A percentile compares a stretch with the other conserved stretches of the same genome.
Conservation (phyloP, 64 coral and sea anemone species). For the Porites australiensis region DNA sequence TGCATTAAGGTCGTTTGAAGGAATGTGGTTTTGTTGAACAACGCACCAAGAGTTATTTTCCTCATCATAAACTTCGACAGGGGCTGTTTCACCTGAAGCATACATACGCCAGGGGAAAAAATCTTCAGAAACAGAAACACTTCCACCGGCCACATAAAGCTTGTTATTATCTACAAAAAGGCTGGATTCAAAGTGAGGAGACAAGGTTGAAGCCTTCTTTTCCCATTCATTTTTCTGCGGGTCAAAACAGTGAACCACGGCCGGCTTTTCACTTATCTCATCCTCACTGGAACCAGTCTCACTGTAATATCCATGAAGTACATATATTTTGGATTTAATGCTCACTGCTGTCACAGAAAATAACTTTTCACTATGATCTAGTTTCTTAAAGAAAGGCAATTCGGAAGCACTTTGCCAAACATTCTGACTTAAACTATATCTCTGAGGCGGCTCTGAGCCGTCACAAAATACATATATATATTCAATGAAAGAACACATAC, state of each 20-base stretch:
- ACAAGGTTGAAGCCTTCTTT: neutral
- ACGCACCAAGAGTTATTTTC: neutral
- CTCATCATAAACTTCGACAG: conserved; percentile 32
- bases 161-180: neutral
- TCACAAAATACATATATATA: conserved; percentile 1
- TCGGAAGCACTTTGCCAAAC: neutral
- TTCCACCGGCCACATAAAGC: neutral
- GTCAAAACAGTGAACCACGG: conserved; percentile 1
- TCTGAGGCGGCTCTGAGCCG: neutral
- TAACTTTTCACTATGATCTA: neutral
- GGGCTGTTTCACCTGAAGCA: neutral
- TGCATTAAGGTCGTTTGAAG: conserved; percentile 13
- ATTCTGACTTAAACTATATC: neutral
- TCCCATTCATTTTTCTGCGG: conserved; percentile 8
- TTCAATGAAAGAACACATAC: neutral
- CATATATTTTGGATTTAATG: neutral
- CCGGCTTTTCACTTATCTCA: neutral
- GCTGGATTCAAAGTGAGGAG: conserved; percentile 1
- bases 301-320: neutral
- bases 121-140: too few relatives aligned
- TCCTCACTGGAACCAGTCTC: too few relatives aligned
- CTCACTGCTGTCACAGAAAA: neutral
- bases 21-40: conserved; percentile 17
- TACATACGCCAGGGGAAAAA: too few relatives aligned
- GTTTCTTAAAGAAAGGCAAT: neutral